Evolutionary conservation across 2,888 invertebrate genomes (phyloP).

Genomic region (Peribatodes rhomboidaria): DNA sequence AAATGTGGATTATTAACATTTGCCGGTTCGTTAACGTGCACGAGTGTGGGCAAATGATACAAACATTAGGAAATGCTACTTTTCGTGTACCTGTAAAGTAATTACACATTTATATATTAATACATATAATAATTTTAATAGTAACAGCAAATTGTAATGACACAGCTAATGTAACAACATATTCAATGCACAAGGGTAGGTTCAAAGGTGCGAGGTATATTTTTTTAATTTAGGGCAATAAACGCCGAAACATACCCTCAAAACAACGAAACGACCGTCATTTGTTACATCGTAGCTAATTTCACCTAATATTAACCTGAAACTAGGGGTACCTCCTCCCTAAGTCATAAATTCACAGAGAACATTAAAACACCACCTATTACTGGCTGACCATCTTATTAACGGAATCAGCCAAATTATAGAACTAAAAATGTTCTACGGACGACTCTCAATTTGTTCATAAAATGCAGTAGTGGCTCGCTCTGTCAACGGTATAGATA

Average conservation of each 20-base stretch:
- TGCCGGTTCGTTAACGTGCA: no score
- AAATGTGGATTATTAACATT: no score
- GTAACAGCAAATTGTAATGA: no score
- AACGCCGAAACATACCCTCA: conserved; percentile 53
- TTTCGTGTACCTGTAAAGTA: no score
- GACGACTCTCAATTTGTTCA: no score
- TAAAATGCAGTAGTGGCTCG: neutral
- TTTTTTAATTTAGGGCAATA: conserved; percentile 17
- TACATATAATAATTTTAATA: no score
- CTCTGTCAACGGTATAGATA: neutral
- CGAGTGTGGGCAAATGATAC: no score
- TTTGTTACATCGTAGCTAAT: conserved; percentile 62
- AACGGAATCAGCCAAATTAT: neutral
- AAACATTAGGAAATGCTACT: no score
- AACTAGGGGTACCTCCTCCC: conserved; percentile 66
- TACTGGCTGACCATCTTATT: conserved; percentile 41
- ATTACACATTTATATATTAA: neutral
- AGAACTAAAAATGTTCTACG: neutral
- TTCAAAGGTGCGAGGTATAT: neutral
- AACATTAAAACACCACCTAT: conserved; percentile 84
- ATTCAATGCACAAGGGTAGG: neutral
- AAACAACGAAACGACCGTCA: conserved; percentile 40
- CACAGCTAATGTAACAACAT: no score
- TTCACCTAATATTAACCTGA: conserved; percentile 63
- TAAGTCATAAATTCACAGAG: conserved; percentile 74